phyloP scores from a whole-genome alignment of 2,797 vertebrate genomes.

The Arrhamphus sclerolepis region DNA sequence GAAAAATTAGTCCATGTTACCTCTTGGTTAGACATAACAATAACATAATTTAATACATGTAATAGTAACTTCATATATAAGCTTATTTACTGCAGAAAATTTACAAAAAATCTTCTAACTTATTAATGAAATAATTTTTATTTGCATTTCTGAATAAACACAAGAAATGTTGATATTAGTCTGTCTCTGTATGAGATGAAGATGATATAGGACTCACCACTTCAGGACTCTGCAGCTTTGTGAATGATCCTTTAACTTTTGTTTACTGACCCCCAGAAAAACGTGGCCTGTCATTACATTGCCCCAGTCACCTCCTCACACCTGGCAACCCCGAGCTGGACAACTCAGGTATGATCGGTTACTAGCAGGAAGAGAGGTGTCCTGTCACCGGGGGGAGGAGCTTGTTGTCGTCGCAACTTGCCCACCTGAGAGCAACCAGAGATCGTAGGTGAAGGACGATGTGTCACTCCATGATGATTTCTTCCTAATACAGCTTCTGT shows the following conservation, averaged over 20 bases:
- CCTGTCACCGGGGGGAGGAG: slow-evolving; percentile 8
- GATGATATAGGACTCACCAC: slow-evolving; percentile 2
- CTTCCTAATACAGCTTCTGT: background rate
- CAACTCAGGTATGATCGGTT: slow-evolving; percentile 19
- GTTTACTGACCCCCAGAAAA: background rate
- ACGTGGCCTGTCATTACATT: background rate
- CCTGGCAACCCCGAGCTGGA: slow-evolving; percentile 2
- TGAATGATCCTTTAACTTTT: background rate
- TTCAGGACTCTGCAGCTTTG: background rate
- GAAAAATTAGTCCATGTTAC: slow-evolving; percentile 2
- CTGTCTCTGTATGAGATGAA: background rate
- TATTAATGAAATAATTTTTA: background rate
- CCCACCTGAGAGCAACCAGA: slow-evolving; percentile 26
- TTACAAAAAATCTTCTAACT: background rate
- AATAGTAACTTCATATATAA: background rate
- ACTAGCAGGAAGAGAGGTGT: slow-evolving; percentile 3
- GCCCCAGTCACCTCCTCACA: background rate
- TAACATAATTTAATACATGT: too few relatives aligned
- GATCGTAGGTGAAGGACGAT: background rate
- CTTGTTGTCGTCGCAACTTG: slow-evolving; percentile 13
- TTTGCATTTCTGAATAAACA: background rate
- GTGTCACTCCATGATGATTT: slow-evolving; percentile 1
- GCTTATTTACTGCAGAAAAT: background rate
- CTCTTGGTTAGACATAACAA: too few relatives aligned
- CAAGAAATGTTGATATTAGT: background rate